These are phyloP conservation scores for Butorides virescens DNA, from an alignment of 2,113 vertebrate species.

Conservation along the genomic window DNA sequence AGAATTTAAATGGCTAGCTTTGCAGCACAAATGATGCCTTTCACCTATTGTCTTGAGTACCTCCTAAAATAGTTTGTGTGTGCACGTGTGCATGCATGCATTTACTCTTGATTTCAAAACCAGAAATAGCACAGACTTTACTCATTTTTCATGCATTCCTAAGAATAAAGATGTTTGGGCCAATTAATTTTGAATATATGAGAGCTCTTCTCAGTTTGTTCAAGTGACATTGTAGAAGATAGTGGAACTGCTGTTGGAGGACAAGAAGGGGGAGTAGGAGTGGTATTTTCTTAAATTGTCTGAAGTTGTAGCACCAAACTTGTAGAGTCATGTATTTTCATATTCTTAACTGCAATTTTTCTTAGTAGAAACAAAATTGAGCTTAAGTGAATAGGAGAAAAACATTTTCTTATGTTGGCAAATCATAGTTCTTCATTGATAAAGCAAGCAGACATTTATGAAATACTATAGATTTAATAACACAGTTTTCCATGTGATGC, in stretches of 20 bases:
- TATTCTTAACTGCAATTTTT: not conserved
- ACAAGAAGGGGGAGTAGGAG: not conserved
- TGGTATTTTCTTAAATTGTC: not conserved
- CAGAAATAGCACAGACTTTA: not conserved
- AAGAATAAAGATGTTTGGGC: not conserved
- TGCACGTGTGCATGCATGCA: not conserved
- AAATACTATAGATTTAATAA: not conserved
- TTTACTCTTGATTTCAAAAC: not conserved
- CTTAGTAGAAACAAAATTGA: not conserved
- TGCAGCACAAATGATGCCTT: not conserved
- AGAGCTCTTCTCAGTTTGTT: not conserved
- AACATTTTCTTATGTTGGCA: not conserved
- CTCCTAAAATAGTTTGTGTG: not conserved
- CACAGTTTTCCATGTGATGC: not conserved
- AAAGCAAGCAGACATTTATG: not conserved
- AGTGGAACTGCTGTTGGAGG: not conserved
- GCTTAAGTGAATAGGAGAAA: not conserved
- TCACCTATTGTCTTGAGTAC: not conserved
- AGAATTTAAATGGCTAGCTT: not conserved
- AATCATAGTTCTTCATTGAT: not conserved
- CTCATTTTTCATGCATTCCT: conserved; percentile 61
- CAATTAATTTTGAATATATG: conserved; percentile 14
- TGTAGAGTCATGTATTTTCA: not conserved
- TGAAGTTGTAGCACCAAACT: not conserved
- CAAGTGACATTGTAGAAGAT: conserved; percentile 8